These are phyloP conservation scores for Tricholauxania praeusta DNA, from an alignment of 2,888 invertebrate species.

Conservation along the genomic window DNA sequence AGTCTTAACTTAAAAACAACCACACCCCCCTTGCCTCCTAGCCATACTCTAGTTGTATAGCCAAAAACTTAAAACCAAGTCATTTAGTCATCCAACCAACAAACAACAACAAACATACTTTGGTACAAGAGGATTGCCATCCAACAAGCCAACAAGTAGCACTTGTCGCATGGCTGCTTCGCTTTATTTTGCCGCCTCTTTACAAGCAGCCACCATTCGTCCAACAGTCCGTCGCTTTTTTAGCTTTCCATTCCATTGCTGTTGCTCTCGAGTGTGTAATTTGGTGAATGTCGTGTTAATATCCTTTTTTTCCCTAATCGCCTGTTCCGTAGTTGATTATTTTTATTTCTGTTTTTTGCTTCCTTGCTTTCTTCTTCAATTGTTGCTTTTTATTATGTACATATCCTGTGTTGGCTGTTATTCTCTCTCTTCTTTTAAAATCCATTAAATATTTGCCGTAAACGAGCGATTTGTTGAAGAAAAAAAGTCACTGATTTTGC, in stretches of 20 bases:
- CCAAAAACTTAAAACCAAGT: too few species aligned
- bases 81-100: too few species aligned
- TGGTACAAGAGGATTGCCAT: background rate
- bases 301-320: conserved; percentile 30
- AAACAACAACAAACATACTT: too few species aligned
- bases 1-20: background rate
- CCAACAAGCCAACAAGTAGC: conserved; percentile 13
- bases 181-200: background rate
- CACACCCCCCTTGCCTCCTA: background rate
- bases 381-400: conserved; percentile 18
- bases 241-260: background rate
- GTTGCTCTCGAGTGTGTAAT: conserved; percentile 16
- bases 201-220: background rate
- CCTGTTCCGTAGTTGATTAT: too few species aligned
- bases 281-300: conserved; percentile 21
- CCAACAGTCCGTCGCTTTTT: background rate
- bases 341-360: background rate
- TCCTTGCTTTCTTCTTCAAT: conserved; percentile 5
- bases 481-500: too few species aligned
- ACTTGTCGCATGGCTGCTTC: conserved; percentile 10
- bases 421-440: background rate
- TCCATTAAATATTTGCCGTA: too few species aligned
- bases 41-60: too few species aligned
- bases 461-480: too few species aligned
- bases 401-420: conserved; percentile 12